phyloP scores from a whole-genome alignment of 2,797 vertebrate genomes.

The Notolabrus celidotus region DNA sequence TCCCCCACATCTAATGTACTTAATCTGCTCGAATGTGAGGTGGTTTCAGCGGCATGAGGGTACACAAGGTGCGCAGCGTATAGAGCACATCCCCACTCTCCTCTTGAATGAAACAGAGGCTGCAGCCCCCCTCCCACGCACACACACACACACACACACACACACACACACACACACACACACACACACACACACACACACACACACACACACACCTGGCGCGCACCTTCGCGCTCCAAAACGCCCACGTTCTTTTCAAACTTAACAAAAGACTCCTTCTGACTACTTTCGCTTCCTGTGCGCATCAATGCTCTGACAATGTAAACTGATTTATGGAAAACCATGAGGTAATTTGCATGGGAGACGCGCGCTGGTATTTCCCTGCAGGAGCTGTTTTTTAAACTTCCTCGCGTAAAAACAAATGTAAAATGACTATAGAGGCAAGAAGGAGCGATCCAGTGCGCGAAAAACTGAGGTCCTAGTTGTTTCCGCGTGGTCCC shows the following conservation, averaged over 20 bases:
- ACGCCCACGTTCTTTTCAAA: slow-evolving; percentile 2
- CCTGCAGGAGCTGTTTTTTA: neutral
- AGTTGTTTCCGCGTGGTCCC: slow-evolving; percentile 31
- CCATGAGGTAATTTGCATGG: slow-evolving; percentile 45
- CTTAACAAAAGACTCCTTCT: neutral
- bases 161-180: neutral
- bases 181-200: neutral
- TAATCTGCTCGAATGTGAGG: neutral
- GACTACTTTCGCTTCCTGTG: neutral
- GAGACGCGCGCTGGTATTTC: slow-evolving; percentile 11
- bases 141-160: neutral
- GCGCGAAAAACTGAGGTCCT: slow-evolving; percentile 45
- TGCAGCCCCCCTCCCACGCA: slow-evolving; percentile 16
- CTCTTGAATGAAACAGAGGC: slow-evolving; percentile 26
- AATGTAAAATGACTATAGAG: slow-evolving; percentile 1
- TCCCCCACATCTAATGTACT: neutral
- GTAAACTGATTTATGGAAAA: slow-evolving; percentile 44
- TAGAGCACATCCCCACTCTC: slow-evolving; percentile 13
- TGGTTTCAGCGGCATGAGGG: slow-evolving; percentile 10
- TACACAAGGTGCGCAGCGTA: slow-evolving; percentile 40
- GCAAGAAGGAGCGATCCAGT: slow-evolving; percentile 9
- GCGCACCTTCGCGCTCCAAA: neutral
- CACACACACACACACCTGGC: slow-evolving; percentile 11
- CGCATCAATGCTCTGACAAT: neutral
- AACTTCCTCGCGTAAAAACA: slow-evolving; percentile 23